Percentiles rank a stretch among this genome's conserved stretches.
Conservation (phyloP, 2,888 invertebrate species). For the Petrophora chlorosata region DNA sequence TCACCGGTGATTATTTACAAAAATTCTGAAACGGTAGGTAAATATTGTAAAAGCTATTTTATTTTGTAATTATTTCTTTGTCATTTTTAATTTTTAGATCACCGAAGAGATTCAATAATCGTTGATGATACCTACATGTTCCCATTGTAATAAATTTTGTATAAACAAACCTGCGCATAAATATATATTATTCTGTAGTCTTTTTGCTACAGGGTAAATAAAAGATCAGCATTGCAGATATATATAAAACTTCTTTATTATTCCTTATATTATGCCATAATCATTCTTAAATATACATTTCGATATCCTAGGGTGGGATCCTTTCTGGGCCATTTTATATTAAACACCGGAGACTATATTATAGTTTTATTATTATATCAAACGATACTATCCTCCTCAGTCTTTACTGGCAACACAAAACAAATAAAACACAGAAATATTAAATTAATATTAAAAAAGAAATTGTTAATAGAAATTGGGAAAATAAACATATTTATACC, state of each 20-base stretch:
- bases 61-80: too few species aligned
- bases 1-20: too few species aligned
- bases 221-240: constrained; percentile 3
- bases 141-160: too few species aligned
- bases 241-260: constrained; percentile 65
- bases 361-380: constrained; percentile 10
- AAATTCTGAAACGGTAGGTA: too few species aligned
- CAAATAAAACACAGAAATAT: constrained; percentile 38
- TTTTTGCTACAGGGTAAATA: background rate
- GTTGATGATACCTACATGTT: too few species aligned
- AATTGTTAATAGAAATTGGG: background rate
- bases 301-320: constrained; percentile 70
- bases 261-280: constrained; percentile 56
- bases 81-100: too few species aligned
- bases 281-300: constrained; percentile 50
- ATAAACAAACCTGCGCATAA: too few species aligned
- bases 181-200: too few species aligned
- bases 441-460: constrained; percentile 6
- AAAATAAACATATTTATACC: background rate
- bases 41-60: too few species aligned
- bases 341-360: constrained; percentile 1
- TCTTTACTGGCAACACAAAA: constrained; percentile 68
- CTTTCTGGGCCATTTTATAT: constrained; percentile 51
- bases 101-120: too few species aligned
- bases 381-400: constrained; percentile 47